Base-by-base conservation (phyloP, 2,888 invertebrate genomes). In the Dascillus cervinus region DNA sequence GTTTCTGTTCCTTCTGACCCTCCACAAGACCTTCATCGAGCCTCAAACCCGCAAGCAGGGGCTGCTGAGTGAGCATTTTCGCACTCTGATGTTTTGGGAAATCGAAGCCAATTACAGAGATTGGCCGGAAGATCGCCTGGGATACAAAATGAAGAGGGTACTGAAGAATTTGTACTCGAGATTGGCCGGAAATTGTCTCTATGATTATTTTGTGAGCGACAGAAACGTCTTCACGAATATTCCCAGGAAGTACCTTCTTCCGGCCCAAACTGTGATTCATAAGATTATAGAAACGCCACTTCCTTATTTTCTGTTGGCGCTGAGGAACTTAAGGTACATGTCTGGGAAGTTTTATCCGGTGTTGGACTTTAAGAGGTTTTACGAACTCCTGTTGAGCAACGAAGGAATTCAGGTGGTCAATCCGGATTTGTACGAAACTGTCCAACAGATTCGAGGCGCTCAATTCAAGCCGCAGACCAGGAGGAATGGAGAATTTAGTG, bases 111-210 rank as follows among this genome's bases (percentile, higher is more conserved):
- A 75, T 36, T 78, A 72, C 45, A 71, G 72, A 1, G 74, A 71
- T 36, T 87, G 85, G 84, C 75, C 79, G 0, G 82, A 84, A 53
- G 79, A 82, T 53, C 70, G 78, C 28, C 65, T 83, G 2, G 88
- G 87, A 2, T 76, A 76, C 52, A 75, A 76, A 12, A 53, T 87
- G 8, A 58, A 77, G 25, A 58, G 71, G 5, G 73, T 86, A 41
- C 64, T 88, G 4, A 64, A 69, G 26, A 71, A 70, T 8, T 72
- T 88, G 36, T 79, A 79, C 49, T 56, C 67, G 1, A 66, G 72
- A 28, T 69, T 88, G 43, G 72, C 75, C 9, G 71, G 70, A 38
- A 71, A 74, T 25, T 65, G 70, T 22, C 65, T 87, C 30, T 72
- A 72, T 2, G 82, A 86, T 60, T 89, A 81, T 53, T 89, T 88